Conservation (phyloP, 1,140 invertebrate species). For the Andricus grossulariae region DNA sequence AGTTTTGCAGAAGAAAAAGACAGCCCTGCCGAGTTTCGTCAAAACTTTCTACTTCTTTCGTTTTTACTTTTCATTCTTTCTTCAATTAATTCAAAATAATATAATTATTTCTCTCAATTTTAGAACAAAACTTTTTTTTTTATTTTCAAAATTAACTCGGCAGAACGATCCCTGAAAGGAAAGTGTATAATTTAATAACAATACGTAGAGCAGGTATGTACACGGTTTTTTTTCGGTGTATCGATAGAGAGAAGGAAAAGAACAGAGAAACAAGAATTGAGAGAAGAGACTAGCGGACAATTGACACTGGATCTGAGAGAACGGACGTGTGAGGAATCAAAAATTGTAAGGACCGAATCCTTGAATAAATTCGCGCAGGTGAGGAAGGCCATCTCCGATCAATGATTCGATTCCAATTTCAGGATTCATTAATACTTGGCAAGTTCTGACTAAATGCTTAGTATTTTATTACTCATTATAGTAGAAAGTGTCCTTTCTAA, state of each 20-base stretch:
- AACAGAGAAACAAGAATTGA: background rate
- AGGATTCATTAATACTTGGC: background rate
- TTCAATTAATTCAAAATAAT: background rate
- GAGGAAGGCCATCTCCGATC: background rate
- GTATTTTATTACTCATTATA: no score
- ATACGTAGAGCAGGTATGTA: constrained; percentile 74
- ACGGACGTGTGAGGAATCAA: constrained; percentile 27
- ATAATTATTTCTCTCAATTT: background rate
- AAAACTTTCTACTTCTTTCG: background rate
- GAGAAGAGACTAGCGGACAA: constrained; percentile 37
- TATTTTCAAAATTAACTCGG: background rate
- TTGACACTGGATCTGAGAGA: constrained; percentile 19
- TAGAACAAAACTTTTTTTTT: background rate
- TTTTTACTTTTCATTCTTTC: background rate
- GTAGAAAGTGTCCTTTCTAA: no score
- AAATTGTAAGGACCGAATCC: constrained; percentile 31
- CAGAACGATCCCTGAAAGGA: constrained; percentile 57
- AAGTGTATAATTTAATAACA: constrained; percentile 67
- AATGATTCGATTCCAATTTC: background rate
- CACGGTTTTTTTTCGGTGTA: constrained; percentile 53
- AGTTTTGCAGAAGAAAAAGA: constrained; percentile 56
- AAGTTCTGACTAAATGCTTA: no score
- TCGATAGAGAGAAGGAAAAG: constrained; percentile 34
- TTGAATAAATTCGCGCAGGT: constrained; percentile 2
- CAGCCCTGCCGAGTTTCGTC: constrained; percentile 59